phyloP scores from a whole-genome alignment of 2,113 vertebrate genomes.

The Macquaria ambigua region DNA sequence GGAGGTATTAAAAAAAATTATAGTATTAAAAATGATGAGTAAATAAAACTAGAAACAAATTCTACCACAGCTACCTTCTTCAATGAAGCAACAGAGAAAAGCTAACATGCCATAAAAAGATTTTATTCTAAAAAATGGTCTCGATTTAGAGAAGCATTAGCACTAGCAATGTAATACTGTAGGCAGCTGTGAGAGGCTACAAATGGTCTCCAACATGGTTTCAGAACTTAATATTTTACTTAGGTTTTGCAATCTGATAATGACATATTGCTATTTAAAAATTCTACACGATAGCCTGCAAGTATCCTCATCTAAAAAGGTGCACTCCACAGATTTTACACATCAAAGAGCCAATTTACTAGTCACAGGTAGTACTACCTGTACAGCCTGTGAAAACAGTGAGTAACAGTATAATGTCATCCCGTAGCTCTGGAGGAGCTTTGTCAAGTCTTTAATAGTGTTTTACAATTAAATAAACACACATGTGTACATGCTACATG shows the following conservation, averaged over 20 bases:
- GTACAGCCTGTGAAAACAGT: background rate
- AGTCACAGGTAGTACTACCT: background rate
- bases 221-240: background rate
- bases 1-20: background rate
- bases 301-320: background rate
- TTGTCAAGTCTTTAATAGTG: background rate
- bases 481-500: background rate
- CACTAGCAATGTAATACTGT: too few relatives aligned
- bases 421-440: background rate
- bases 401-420: background rate
- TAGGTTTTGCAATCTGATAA: background rate
- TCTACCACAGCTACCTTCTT: background rate
- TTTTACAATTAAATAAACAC: background rate
- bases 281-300: background rate
- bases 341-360: background rate
- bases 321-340: background rate
- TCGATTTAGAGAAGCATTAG: too few relatives aligned
- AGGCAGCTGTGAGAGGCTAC: background rate
- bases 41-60: background rate
- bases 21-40: background rate
- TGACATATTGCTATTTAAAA: too few relatives aligned
- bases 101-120: background rate
- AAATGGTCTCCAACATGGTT: background rate
- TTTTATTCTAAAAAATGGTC: too few relatives aligned
- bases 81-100: background rate